A percentile compares a stretch with the other conserved stretches of the same genome.
Evolutionary conservation across 2,888 invertebrate species (phyloP).

Genomic region (Pelosia muscerda): DNA sequence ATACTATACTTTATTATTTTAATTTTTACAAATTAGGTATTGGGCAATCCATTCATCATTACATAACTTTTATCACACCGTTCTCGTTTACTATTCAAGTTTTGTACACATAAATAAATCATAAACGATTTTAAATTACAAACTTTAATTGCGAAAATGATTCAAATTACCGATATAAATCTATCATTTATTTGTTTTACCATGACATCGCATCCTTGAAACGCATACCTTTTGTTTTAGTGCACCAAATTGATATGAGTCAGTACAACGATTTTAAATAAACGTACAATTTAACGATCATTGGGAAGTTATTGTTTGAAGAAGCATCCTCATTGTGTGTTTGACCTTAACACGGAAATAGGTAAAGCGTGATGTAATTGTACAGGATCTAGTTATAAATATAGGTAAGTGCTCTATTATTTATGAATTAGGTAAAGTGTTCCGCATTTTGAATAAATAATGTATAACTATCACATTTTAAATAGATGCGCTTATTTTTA

Average conservation of each 20-base stretch:
- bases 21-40: not conserved
- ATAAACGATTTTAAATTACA: constrained; percentile 44
- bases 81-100: constrained; percentile 1
- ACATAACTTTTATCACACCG: not conserved
- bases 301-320: constrained; percentile 55
- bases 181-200: constrained; percentile 45
- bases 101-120: constrained; percentile 29
- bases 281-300: constrained; percentile 37
- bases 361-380: constrained; percentile 65
- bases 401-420: constrained; percentile 27
- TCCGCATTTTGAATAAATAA: constrained; percentile 38
- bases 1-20: constrained; percentile 22
- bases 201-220: constrained; percentile 50
- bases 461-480: constrained; percentile 27
- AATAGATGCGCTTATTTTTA: constrained; percentile 6
- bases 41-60: constrained; percentile 16
- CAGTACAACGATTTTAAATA: constrained; percentile 40
- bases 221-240: constrained; percentile 37
- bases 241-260: constrained; percentile 48
- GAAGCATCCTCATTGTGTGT: constrained; percentile 69
- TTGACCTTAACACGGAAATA: constrained; percentile 73
- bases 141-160: constrained; percentile 36
- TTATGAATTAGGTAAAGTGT: constrained; percentile 38
- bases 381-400: constrained; percentile 55
- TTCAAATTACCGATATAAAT: constrained; percentile 45